These are phyloP conservation scores for Delia radicum DNA, from an alignment of 1,140 invertebrate genomes.

Conservation along the genomic window DNA sequence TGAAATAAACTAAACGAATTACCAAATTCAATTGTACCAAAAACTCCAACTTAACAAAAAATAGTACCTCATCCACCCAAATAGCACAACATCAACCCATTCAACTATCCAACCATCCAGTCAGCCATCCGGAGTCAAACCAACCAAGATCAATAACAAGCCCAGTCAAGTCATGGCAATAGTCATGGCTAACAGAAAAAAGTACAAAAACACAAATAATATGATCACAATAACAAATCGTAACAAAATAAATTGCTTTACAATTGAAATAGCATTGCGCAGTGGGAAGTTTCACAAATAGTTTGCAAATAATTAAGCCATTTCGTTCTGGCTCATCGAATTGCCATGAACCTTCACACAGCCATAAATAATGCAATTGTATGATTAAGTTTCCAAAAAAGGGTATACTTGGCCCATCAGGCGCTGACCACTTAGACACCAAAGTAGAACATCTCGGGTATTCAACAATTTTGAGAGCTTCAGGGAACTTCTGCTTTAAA, in stretches of 20 bases:
- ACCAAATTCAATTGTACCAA: background rate
- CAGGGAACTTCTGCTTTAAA: no score
- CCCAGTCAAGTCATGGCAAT: slow-evolving; percentile 11
- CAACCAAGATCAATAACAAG: slow-evolving; percentile 18
- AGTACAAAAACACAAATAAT: background rate
- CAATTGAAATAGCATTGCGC: slow-evolving; percentile 8
- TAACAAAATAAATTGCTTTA: slow-evolving; percentile 11
- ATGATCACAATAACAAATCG: background rate
- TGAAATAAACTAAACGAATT: slow-evolving; percentile 8
- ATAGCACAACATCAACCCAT: background rate
- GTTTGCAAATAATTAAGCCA: no score
- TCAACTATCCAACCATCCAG: background rate
- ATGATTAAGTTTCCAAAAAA: no score
- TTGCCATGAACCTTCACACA: no score
- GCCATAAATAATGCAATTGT: no score
- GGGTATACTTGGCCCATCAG: no score
- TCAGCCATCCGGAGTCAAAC: background rate
- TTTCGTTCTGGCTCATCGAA: no score
- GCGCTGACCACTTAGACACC: no score
- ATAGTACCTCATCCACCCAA: background rate
- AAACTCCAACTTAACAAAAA: background rate
- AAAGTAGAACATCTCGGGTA: no score
- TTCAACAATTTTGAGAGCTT: no score
- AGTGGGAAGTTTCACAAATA: no score
- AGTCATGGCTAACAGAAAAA: background rate